Conservation (phyloP, 2,797 vertebrate genomes). For the Orientallactaga sibirica region DNA sequence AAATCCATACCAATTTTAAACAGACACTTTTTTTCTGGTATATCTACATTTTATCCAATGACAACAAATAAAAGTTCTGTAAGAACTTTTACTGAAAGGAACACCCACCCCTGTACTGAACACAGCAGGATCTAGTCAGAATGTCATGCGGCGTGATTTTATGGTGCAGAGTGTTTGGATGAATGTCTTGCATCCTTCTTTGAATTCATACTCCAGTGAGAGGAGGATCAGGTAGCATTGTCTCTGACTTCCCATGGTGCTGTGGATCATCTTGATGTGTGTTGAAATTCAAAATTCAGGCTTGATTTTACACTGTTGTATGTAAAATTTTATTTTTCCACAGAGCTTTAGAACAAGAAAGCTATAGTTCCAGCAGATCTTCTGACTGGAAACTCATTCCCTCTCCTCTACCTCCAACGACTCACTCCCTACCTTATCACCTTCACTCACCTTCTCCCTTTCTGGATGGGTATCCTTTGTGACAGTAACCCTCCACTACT, state of each 20-base stretch:
- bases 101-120: neutral
- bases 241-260: neutral
- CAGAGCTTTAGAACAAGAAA: neutral
- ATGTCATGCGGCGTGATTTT: neutral
- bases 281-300: neutral
- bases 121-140: neutral
- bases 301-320: neutral
- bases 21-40: neutral
- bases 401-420: neutral
- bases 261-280: neutral
- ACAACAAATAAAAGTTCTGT: neutral
- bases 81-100: conserved; percentile 8
- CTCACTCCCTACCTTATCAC: neutral
- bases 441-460: neutral
- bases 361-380: neutral
- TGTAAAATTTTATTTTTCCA: neutral
- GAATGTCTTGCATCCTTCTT: neutral
- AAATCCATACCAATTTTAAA: neutral
- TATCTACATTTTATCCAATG: neutral
- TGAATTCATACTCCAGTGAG: neutral
- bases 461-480: neutral
- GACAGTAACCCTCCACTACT: neutral
- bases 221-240: neutral
- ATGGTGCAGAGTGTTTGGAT: neutral
- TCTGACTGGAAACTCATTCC: neutral